phyloP scores from a whole-genome alignment of 2,113 vertebrate species.

The Anser cygnoides region DNA sequence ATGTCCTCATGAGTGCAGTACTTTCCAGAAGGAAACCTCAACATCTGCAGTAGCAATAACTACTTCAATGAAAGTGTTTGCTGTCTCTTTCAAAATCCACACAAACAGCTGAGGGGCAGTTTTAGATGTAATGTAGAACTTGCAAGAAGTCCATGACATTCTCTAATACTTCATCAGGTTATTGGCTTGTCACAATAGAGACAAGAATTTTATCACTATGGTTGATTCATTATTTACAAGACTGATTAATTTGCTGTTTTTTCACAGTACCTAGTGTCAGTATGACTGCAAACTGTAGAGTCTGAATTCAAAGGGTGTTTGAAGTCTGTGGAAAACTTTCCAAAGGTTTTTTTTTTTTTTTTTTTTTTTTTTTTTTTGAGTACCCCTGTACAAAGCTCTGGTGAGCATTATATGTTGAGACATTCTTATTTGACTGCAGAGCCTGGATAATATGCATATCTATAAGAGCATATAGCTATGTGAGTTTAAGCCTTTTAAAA shows the following conservation, averaged over 20 bases:
- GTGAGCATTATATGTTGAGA: neutral
- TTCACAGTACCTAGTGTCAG: neutral
- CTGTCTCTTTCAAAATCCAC: neutral
- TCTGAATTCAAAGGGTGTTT: neutral
- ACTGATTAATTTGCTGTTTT: constrained; percentile 22
- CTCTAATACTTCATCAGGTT: neutral
- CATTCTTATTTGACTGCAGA: neutral
- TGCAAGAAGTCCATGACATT: neutral
- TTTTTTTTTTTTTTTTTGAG: neutral
- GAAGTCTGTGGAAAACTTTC: neutral
- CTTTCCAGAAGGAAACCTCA: constrained; percentile 22
- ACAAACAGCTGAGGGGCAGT: neutral
- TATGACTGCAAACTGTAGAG: neutral
- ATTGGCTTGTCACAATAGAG: neutral
- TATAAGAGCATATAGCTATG: neutral
- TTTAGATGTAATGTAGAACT: neutral
- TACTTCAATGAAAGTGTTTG: neutral
- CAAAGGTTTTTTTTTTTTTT: neutral
- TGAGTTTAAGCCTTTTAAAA: neutral
- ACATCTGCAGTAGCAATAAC: constrained; percentile 14
- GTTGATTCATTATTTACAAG: neutral
- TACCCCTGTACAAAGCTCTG: neutral
- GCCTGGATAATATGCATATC: accelerated
- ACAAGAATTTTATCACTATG: neutral
- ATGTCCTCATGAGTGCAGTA: neutral